Conservation (phyloP, 53 echinoderm and acorn worm genomes). For the Luidia sarsii region DNA sequence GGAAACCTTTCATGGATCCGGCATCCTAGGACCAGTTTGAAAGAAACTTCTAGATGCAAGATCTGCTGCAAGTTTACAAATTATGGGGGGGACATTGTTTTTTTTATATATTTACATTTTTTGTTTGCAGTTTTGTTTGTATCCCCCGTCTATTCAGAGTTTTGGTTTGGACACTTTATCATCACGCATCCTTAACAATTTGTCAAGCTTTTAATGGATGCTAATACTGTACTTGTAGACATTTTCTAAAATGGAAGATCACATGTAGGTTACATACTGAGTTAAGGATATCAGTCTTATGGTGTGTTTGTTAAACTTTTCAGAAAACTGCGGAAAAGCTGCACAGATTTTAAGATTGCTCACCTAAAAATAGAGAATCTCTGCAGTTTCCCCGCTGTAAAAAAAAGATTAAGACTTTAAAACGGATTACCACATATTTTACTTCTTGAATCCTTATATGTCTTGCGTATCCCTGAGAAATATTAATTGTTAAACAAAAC, state of each 20-base stretch:
- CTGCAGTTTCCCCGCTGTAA: constrained; percentile 30
- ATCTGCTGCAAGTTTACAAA: no score
- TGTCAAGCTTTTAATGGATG: neutral
- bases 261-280: constrained; percentile 27
- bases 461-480: constrained; percentile 28
- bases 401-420: constrained; percentile 6
- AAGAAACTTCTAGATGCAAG: no score
- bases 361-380: no score
- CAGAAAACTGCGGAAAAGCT: constrained; percentile 16
- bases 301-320: constrained; percentile 36
- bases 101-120: no score
- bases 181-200: neutral
- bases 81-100: no score
- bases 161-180: neutral
- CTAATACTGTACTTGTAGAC: constrained; percentile 27
- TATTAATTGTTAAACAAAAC: neutral
- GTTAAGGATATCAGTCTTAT: constrained; percentile 31
- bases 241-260: neutral
- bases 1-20: no score
- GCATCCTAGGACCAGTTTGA: no score
- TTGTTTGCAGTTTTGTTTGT: neutral
- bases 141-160: no score
- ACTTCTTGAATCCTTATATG: constrained; percentile 41
- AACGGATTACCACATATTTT: neutral
- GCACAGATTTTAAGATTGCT: constrained; percentile 33